phyloP scores from a whole-genome alignment of 1,140 invertebrate species.

The Drosophila dunni region DNA sequence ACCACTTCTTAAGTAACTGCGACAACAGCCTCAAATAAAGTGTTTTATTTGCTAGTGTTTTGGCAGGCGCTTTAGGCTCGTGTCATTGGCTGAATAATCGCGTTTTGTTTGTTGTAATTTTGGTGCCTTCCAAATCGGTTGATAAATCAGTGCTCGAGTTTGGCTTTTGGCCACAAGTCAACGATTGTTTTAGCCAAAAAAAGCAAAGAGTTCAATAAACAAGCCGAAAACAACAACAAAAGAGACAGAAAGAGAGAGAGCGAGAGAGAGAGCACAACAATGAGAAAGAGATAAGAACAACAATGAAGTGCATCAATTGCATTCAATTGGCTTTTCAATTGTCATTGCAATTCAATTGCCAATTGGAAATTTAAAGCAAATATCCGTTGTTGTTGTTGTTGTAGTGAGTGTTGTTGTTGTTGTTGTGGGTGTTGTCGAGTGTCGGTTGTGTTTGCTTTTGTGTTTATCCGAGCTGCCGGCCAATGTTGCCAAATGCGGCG shows the following conservation, averaged over 20 bases:
- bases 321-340: constrained; percentile 77
- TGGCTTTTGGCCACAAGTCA: constrained; percentile 50
- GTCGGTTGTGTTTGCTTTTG: constrained; percentile 38
- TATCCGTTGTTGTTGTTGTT: constrained; percentile 48
- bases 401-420: constrained; percentile 18
- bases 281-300: constrained; percentile 2
- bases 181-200: constrained; percentile 37
- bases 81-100: constrained; percentile 15
- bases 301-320: constrained; percentile 63
- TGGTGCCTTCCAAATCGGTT: background rate
- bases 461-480: constrained; percentile 44
- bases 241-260: background rate
- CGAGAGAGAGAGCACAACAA: background rate
- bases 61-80: background rate
- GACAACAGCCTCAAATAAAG: too few relatives aligned
- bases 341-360: constrained; percentile 73
- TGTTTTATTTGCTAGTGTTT: background rate
- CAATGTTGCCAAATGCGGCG: constrained; percentile 67
- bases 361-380: constrained; percentile 76
- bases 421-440: constrained; percentile 28
- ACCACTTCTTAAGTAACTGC: too few relatives aligned
- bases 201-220: constrained; percentile 2
- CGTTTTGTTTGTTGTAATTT: too few relatives aligned
- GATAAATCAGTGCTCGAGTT: constrained; percentile 13
- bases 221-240: constrained; percentile 1